Percentiles rank a stretch among this genome's conserved stretches.
These are phyloP conservation scores for Teinopalpus imperialis DNA, from an alignment of 2,888 invertebrate genomes.

Conservation along the genomic window DNA sequence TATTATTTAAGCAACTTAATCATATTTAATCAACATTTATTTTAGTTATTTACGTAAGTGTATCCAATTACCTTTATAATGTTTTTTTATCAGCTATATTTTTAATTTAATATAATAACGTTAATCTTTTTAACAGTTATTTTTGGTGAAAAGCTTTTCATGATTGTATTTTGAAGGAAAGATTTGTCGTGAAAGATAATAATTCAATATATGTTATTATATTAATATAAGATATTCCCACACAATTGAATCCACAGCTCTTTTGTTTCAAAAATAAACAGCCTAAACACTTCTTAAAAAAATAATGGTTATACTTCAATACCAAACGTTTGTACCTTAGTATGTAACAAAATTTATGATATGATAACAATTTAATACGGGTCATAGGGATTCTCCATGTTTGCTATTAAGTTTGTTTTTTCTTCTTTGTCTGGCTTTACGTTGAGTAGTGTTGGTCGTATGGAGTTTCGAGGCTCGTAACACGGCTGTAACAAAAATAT, in stretches of 20 bases:
- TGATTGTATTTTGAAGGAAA: constrained; percentile 14
- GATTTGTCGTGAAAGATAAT: constrained; percentile 11
- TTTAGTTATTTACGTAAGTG: too few relatives aligned
- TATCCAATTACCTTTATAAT: too few relatives aligned
- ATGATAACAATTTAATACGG: constrained; percentile 54
- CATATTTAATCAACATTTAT: too few relatives aligned
- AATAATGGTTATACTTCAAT: constrained; percentile 67
- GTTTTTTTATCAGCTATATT: too few relatives aligned
- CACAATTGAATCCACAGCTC: constrained; percentile 5
- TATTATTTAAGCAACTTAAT: too few relatives aligned
- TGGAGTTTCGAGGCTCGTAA: constrained; percentile 87
- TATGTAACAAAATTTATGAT: constrained; percentile 13
- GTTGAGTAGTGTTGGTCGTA: constrained; percentile 61
- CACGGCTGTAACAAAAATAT: constrained; percentile 90
- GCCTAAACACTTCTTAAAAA: constrained; percentile 46
- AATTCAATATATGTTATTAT: too few relatives aligned
- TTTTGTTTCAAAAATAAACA: not conserved
- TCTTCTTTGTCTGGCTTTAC: constrained; percentile 85
- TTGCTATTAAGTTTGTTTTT: constrained; percentile 87
- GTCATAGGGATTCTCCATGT: constrained; percentile 87
- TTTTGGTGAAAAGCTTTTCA: constrained; percentile 5
- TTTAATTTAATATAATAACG: too few relatives aligned
- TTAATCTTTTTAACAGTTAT: too few relatives aligned
- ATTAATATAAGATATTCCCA: too few relatives aligned
- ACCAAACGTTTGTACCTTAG: constrained; percentile 37